These are phyloP conservation scores for Drosophila merina DNA, from an alignment of 2,888 invertebrate genomes.

Conservation along the genomic window DNA sequence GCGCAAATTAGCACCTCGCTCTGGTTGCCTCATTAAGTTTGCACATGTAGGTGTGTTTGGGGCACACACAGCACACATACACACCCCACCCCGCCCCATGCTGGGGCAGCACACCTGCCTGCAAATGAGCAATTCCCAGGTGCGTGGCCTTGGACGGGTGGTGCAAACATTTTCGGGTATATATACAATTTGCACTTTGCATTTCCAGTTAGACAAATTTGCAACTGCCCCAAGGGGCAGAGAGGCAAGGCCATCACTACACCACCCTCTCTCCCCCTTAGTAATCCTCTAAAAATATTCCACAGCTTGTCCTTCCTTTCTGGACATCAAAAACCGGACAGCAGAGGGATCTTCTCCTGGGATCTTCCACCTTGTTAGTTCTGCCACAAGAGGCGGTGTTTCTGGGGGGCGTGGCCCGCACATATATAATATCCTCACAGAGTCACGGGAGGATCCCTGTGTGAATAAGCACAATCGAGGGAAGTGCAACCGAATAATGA, in stretches of 20 bases:
- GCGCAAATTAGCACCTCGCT: conserved; percentile 79
- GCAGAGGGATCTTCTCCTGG: background rate
- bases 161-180: conserved; percentile 64
- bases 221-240: conserved; percentile 17
- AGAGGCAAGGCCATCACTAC: too few species aligned
- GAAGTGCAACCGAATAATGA: conserved; percentile 84
- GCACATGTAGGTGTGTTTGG: conserved; percentile 41
- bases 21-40: conserved; percentile 60
- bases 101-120: conserved; percentile 15
- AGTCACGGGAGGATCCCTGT: conserved; percentile 68
- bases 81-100: background rate
- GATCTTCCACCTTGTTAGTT: conserved; percentile 30
- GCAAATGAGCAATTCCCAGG: conserved; percentile 66
- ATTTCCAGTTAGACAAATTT: conserved; percentile 60
- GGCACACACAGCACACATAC: conserved; percentile 47
- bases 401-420: conserved; percentile 34
- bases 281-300: too few species aligned
- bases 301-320: too few species aligned
- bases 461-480: conserved; percentile 37
- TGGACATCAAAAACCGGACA: too few species aligned
- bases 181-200: conserved; percentile 56
- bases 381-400: conserved; percentile 21
- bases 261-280: too few species aligned
- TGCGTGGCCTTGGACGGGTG: conserved; percentile 52
- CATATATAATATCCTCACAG: conserved; percentile 16